Evolutionary conservation across 2,888 invertebrate species (phyloP).

Genomic region (Caenorhabditis sinica): DNA sequence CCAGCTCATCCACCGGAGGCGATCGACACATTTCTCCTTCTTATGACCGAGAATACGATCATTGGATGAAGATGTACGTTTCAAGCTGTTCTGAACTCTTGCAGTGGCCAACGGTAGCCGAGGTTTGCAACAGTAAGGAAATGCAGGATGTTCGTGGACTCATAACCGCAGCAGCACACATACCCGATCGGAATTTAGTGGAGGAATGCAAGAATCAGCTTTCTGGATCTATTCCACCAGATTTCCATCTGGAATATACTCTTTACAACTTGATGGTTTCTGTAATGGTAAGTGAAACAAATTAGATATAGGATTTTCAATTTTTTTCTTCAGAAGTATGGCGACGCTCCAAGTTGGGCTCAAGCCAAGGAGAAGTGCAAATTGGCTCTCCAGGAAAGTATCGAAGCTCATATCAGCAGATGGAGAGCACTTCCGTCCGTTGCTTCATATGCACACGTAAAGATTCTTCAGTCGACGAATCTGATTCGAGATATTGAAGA

Average conservation of each 20-base stretch:
- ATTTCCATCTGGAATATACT: slow-evolving; percentile 90
- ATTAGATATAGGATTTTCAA: slow-evolving; percentile 87
- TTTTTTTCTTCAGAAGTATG: slow-evolving; percentile 10
- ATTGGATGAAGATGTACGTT: slow-evolving; percentile 63
- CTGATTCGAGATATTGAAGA: slow-evolving; percentile 72
- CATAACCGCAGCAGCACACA: slow-evolving; percentile 95
- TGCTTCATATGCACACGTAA: slow-evolving; percentile 95
- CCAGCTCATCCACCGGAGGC: slow-evolving; percentile 9
- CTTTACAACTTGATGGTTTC: slow-evolving; percentile 95
- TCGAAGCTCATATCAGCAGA: slow-evolving; percentile 86
- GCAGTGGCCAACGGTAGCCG: slow-evolving; percentile 96
- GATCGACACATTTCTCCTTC: slow-evolving; percentile 44
- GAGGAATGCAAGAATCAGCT: slow-evolving; percentile 92
- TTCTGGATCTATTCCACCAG: slow-evolving; percentile 87
- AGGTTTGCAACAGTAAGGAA: slow-evolving; percentile 91
- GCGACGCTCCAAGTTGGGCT: background rate
- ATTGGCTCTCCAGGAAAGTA: slow-evolving; percentile 86
- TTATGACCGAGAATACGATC: slow-evolving; percentile 63
- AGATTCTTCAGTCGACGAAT: slow-evolving; percentile 83
- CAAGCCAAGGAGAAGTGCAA: slow-evolving; percentile 28
- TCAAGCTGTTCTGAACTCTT: slow-evolving; percentile 94
- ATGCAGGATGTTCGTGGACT: slow-evolving; percentile 90
- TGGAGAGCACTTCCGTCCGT: slow-evolving; percentile 96
- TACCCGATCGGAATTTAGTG: slow-evolving; percentile 95
- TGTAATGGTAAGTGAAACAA: slow-evolving; percentile 89